Evolutionary conservation across 2,113 vertebrate genomes (phyloP).

Genomic region (Antigone vipio): DNA sequence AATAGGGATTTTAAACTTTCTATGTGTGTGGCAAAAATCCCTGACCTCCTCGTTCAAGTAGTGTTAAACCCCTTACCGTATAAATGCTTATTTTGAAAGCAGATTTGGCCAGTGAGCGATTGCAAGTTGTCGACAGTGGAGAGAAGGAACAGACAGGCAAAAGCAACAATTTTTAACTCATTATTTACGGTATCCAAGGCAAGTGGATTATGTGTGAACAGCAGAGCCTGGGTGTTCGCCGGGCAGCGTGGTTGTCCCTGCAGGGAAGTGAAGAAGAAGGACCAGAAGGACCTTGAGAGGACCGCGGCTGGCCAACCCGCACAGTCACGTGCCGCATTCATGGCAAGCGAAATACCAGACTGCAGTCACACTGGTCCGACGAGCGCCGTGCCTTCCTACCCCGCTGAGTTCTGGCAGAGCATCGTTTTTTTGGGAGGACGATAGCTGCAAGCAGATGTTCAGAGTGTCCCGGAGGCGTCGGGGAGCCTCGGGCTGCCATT

Average conservation of each 20-base stretch:
- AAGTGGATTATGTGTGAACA: neutral
- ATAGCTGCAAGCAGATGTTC: neutral
- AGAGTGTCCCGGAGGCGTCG: accelerated
- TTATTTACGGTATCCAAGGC: neutral
- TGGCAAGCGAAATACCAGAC: neutral
- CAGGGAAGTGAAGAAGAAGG: neutral
- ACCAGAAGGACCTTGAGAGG: neutral
- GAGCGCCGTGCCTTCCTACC: neutral
- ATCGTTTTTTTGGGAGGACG: neutral
- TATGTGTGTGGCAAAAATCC: neutral
- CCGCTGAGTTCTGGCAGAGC: neutral
- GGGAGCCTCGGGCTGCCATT: neutral
- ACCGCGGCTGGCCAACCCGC: neutral
- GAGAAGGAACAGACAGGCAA: neutral
- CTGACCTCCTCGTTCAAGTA: neutral
- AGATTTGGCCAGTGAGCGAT: neutral
- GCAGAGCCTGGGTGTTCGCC: neutral
- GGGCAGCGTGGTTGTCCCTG: neutral
- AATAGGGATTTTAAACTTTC: neutral
- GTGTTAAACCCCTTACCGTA: neutral
- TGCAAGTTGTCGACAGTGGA: neutral
- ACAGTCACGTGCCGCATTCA: accelerated
- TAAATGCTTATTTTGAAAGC: neutral
- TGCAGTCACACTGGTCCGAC: accelerated
- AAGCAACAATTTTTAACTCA: neutral